Percentiles rank a stretch among this genome's conserved stretches.
Evolutionary conservation across 2,113 vertebrate genomes (phyloP).

Genomic region (Cavia aperea): DNA sequence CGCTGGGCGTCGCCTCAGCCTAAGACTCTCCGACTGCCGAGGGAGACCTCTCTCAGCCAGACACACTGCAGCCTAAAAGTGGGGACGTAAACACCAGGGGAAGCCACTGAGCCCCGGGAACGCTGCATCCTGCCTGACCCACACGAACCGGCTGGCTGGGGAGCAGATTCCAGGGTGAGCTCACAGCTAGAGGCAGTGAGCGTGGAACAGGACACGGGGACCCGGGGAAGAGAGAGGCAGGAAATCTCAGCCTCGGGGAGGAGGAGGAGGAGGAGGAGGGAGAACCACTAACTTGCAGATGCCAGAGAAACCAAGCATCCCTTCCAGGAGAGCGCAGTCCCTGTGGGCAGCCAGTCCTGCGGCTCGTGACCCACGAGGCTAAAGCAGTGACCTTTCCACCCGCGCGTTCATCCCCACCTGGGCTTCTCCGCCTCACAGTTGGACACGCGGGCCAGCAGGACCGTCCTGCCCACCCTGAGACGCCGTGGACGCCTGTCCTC

Average conservation of each 20-base stretch:
- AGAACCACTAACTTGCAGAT: neutral
- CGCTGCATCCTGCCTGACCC: neutral
- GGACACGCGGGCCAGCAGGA: neutral
- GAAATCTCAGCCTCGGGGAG: too few species aligned
- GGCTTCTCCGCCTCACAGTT: too few species aligned
- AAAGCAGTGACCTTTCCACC: neutral
- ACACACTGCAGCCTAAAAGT: neutral
- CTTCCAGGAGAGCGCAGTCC: fast-evolving
- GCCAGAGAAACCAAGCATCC: neutral
- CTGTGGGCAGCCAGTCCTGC: too few species aligned
- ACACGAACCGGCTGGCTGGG: fast-evolving
- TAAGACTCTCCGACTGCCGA: neutral
- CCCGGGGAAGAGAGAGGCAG: neutral
- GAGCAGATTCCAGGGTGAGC: neutral
- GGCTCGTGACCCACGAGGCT: neutral
- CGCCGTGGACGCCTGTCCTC: fast-evolving
- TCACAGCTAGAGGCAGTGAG: neutral
- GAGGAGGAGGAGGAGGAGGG: too few species aligned
- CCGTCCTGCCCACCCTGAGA: fast-evolving
- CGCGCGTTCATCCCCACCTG: too few species aligned
- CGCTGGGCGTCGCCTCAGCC: neutral
- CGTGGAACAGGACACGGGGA: neutral
- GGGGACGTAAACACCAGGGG: neutral
- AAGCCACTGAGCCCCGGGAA: neutral
- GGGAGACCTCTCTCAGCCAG: fast-evolving